phyloP scores from a whole-genome alignment of 2,888 invertebrate species.

The Macrosoma leucophasiata region DNA sequence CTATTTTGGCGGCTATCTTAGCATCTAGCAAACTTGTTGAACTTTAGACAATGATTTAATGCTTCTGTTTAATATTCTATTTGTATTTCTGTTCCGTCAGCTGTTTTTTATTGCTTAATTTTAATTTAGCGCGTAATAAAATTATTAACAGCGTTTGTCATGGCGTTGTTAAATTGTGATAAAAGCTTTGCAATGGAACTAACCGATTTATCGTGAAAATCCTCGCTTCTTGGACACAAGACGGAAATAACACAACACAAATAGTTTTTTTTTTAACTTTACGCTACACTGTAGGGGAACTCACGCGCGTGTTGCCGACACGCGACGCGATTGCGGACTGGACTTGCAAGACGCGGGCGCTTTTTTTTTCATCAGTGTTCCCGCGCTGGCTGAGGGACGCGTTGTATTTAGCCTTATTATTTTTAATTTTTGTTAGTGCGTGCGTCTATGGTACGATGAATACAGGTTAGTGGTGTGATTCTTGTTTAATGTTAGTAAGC shows the following conservation, averaged over 20 bases:
- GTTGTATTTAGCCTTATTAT: conserved; percentile 44
- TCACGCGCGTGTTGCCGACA: conserved; percentile 37
- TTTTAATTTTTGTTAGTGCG: conserved; percentile 42
- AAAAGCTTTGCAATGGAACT: too few species aligned
- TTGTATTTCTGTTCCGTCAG: too few species aligned
- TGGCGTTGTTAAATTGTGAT: too few species aligned
- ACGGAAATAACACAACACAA: conserved; percentile 25
- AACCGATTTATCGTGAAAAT: conserved; percentile 12
- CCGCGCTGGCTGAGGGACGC: conserved; percentile 36
- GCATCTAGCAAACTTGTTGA: too few species aligned
- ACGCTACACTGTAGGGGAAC: too few species aligned
- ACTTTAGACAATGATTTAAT: too few species aligned
- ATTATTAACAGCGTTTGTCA: too few species aligned
- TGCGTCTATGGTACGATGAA: conserved; percentile 37
- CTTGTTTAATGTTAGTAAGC: too few species aligned
- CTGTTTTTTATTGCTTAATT: too few species aligned
- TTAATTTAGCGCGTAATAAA: too few species aligned
- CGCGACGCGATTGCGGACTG: conserved; percentile 48
- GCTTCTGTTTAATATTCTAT: too few species aligned
- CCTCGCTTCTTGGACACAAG: conserved; percentile 10
- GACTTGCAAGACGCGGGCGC: conserved; percentile 28
- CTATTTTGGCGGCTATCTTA: too few species aligned
- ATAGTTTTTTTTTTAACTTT: conserved; percentile 18
- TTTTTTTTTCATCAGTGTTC: conserved; percentile 33
- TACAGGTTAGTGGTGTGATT: conserved; percentile 45